Evolutionary conservation across 2,113 vertebrate genomes (phyloP), one percentile per base, ranked within the genome.

Genomic region (Azemiops feae): DNA sequence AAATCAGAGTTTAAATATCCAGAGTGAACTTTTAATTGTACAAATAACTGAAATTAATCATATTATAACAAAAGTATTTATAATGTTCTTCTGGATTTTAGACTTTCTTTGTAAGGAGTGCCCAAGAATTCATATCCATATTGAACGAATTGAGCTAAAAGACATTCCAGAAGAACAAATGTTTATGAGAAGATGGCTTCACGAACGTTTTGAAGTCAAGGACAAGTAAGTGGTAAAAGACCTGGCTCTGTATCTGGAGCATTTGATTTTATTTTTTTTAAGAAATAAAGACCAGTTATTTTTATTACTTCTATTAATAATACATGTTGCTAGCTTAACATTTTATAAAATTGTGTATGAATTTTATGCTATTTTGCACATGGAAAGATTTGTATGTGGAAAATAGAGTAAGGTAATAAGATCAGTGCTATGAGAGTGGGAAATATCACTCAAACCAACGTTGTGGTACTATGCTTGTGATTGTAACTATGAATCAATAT

Each of bases 51-150:
- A n/a, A 0, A 91, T 50, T 93, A 92, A 39, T 14, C 93, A 96
- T 96, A 92, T 50, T 30, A n/a, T 54, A 11, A 9, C 69, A 60
- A 22, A 43, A 1, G 16, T 85, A 14, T 53, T 93, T n/a, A 86
- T 39, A 6, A 64, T 69, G 45, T 11, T 43, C 55, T 53, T 93
- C 22, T 87, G 87, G 30, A 54, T 60, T 97, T 96, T 97, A 99
- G 99, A 99, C 96, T 99, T 99, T 97, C 98, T 99, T 94, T 99
- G 99, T 96, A 99, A 98, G 96, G 98, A 99, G 96, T 99, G 98
- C 95, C 99, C 98, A 50, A 97, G 97, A 93, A 97, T 99, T 96
- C 99, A 99, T 95, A 98, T 99, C 96, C 98, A 98, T 97, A 97
- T 99, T 55, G 98, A 98, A 91, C 98, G 99, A 30, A 98, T 99